phyloP scores from a whole-genome alignment of 2,888 invertebrate genomes.

The Brachypalpus laphriformis region DNA sequence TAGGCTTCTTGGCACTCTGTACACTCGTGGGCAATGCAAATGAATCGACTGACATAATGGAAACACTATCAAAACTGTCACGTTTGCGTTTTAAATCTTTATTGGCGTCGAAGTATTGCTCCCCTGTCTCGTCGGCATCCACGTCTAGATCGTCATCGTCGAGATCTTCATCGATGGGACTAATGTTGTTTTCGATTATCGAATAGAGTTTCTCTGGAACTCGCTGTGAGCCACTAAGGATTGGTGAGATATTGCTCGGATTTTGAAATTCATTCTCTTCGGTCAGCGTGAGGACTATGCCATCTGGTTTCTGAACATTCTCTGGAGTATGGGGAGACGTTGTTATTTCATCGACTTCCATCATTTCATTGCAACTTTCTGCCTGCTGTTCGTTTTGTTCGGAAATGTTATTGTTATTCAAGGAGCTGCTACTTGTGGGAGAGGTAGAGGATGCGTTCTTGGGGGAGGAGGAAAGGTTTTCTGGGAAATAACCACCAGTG shows the following conservation, averaged over 20 bases:
- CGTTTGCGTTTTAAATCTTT: constrained; percentile 81
- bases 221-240: constrained; percentile 74
- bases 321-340: constrained; percentile 67
- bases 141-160: constrained; percentile 75
- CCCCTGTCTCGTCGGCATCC: constrained; percentile 80
- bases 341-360: constrained; percentile 75
- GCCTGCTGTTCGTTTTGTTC: constrained; percentile 30
- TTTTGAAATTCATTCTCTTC: constrained; percentile 77
- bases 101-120: constrained; percentile 79
- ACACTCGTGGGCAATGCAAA: constrained; percentile 78
- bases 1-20: constrained; percentile 81
- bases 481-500: constrained; percentile 82
- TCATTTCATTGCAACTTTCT: constrained; percentile 61
- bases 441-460: constrained; percentile 69
- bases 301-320: constrained; percentile 71
- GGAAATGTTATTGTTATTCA: constrained; percentile 75
- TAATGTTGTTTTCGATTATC: constrained; percentile 77
- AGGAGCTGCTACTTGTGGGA: constrained; percentile 71
- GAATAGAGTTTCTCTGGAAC: constrained; percentile 40
- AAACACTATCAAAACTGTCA: constrained; percentile 81
- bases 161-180: constrained; percentile 44
- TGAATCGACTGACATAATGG: constrained; percentile 81
- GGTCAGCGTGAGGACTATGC: constrained; percentile 72
- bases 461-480: constrained; percentile 77
- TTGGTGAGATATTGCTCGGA: constrained; percentile 80